Evolutionary conservation across 2,888 invertebrate genomes (phyloP), one percentile per base, ranked within the genome.

Genomic region (Ypsolopha scabrella): DNA sequence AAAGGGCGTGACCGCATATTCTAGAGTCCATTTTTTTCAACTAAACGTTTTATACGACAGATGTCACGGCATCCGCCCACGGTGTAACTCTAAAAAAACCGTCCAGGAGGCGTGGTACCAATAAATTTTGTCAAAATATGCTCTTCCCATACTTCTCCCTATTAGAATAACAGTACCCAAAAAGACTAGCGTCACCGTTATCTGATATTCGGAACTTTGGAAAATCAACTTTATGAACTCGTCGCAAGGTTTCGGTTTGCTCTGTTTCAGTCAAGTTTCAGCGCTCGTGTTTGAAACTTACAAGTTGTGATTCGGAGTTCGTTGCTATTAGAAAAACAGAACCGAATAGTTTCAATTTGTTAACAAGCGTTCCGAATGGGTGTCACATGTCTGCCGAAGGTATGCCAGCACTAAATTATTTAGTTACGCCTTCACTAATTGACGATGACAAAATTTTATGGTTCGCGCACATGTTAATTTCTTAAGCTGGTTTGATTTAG

Each of bases 101-200:
- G 70, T 61, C 66, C 56, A 67, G 75, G 66, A 83, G 87, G 87
- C 86, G 87, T 82, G 87, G 85, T 75, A 62, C 75, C 69, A 78
- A 87, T 87, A 87, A 87, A 87, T 87, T 81, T 82, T 72, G 83
- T 86, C 87, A 86, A 86, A 87, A 85, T 86, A 87, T 78, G 72
- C 79, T 76, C 80, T 81, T 83, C 83, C 82, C 80, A 80, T 78
- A 73, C 64, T 62, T 68, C 69, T 65, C 78, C 73, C 80, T 75
- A 80, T 83, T 85, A 85, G 80, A 83, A 83, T 82, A 85, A 86
- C 83, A 86, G 83, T 79, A 82, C 81, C 24, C 24, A 24, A 24
- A 24, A 24, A 24, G 2, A 24, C 24, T 24, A 10, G 38, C n/a
- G 38, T n/a, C 38, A n/a, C 6, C 24, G 24, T 24, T 24, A 4